Base-by-base conservation (phyloP, 2,113 vertebrate species). In the Arizona elegans region DNA sequence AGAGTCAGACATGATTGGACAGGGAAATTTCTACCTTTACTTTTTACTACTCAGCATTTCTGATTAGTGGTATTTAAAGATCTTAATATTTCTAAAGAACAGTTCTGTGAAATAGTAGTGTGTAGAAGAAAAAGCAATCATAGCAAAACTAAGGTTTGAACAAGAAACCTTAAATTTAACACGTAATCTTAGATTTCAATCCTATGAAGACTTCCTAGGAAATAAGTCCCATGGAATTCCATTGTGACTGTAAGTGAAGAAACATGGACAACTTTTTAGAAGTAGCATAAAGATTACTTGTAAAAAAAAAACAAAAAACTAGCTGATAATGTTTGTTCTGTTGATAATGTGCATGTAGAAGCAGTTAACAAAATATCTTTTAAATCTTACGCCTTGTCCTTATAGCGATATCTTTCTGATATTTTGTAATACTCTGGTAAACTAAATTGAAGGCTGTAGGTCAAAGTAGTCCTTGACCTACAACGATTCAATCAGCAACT, bases 321-420 rank as follows among this genome's bases (percentile, higher is more conserved):
- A 65, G 62, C 62, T 65, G 62, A 65, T n/a, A 65, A 70, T 13
- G 62, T 65, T n/a, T 65, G 26, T 70, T 70, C 29, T n/a, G 12
- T 70, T 70, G 62, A 70, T 70, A 70, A 13, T 12, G 11, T 70
- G 29, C 62, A n/a, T n/a, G 62, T n/a, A 11, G 62, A 15, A 70
- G 11, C 62, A 70, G 29, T 70, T 55, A 58, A 38, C 33, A 24
- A 85, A 52, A 38, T 24, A 38, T 38, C 21, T 56, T 56, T 85
- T 26, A 24, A 8, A 52, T 43, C 38, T 33, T 21, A 10, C 56
- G 12, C 24, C 29, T 56, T 43, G 38, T 26, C 21, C 23, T 26
- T 15, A 38, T 86, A 85, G 33, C 21, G 17, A 85, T 43, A 47
- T 87, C 91, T 96, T 91, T 96, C 89, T 91, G 90, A 92, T 53